phyloP scores from a whole-genome alignment of 2,113 vertebrate species.

The Sceloporus tristichus region DNA sequence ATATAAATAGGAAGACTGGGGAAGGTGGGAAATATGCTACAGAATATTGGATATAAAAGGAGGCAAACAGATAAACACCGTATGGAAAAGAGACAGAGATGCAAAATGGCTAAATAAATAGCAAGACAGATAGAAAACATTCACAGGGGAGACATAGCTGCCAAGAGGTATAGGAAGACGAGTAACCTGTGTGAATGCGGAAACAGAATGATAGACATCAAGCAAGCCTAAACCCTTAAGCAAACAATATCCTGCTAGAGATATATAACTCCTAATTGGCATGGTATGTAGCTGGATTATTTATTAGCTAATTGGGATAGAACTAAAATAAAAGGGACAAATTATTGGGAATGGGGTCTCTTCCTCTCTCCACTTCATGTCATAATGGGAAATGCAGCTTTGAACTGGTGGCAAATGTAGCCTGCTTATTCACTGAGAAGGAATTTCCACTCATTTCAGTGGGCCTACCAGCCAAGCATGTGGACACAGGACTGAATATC shows the following conservation, averaged over 20 bases:
- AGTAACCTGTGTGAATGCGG: background rate
- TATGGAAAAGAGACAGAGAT: background rate
- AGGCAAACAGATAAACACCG: background rate
- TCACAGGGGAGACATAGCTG: fast-evolving
- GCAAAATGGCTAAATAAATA: background rate
- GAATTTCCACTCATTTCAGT: background rate
- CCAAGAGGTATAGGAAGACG: background rate
- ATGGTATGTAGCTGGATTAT: background rate
- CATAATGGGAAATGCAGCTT: background rate
- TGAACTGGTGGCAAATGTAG: background rate
- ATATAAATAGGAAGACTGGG: slow-evolving; percentile 52
- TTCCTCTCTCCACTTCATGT: background rate
- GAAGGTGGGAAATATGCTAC: background rate
- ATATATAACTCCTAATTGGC: background rate
- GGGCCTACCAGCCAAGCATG: background rate
- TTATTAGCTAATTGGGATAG: slow-evolving; percentile 10
- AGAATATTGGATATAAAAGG: background rate
- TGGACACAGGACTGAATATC: background rate
- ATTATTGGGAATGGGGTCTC: background rate
- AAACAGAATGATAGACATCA: background rate
- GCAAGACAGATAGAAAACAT: slow-evolving; percentile 24
- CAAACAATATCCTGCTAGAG: background rate
- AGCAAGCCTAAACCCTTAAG: slow-evolving; percentile 13
- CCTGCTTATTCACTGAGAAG: background rate
- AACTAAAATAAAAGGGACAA: slow-evolving; percentile 13